Conservation (phyloP, 2,888 invertebrate species). For the Perdita meconis region DNA sequence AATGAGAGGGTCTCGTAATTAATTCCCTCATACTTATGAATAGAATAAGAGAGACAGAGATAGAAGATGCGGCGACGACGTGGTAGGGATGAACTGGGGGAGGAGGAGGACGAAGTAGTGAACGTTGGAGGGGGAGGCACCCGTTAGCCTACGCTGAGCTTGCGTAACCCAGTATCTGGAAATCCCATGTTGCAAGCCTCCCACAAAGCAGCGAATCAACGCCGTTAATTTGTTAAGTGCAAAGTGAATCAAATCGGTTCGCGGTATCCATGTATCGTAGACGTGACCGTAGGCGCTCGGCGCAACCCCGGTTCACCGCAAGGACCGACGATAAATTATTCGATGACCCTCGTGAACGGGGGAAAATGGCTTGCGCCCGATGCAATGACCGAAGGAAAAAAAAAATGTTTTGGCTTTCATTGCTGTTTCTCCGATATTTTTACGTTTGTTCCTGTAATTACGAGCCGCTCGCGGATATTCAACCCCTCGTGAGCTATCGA, state of each 20-base stretch:
- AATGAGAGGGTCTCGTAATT: slow-evolving; percentile 69
- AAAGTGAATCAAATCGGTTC: slow-evolving; percentile 57
- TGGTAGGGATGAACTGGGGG: neutral
- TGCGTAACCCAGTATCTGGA: slow-evolving; percentile 54
- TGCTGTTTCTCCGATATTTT: neutral
- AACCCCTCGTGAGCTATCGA: too few species aligned
- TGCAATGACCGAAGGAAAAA: neutral
- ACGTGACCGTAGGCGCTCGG: slow-evolving; percentile 13
- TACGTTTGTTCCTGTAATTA: too few species aligned
- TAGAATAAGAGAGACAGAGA: slow-evolving; percentile 36
- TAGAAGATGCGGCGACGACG: neutral
- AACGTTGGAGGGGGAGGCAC: slow-evolving; percentile 12
- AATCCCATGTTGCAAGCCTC: slow-evolving; percentile 50
- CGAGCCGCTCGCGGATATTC: too few species aligned
- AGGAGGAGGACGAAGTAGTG: neutral
- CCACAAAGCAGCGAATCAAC: slow-evolving; percentile 60
- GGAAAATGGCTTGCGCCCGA: slow-evolving; percentile 2
- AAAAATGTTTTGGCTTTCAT: slow-evolving; percentile 9
- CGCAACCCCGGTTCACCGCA: slow-evolving; percentile 14
- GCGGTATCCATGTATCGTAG: slow-evolving; percentile 22
- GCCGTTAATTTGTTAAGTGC: slow-evolving; percentile 66
- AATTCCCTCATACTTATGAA: slow-evolving; percentile 61
- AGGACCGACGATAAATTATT: slow-evolving; percentile 34
- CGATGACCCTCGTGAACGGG: slow-evolving; percentile 7
- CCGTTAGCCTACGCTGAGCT: slow-evolving; percentile 42